phyloP scores from a whole-genome alignment of 2,888 invertebrate genomes.

The Rhagonycha lutea region DNA sequence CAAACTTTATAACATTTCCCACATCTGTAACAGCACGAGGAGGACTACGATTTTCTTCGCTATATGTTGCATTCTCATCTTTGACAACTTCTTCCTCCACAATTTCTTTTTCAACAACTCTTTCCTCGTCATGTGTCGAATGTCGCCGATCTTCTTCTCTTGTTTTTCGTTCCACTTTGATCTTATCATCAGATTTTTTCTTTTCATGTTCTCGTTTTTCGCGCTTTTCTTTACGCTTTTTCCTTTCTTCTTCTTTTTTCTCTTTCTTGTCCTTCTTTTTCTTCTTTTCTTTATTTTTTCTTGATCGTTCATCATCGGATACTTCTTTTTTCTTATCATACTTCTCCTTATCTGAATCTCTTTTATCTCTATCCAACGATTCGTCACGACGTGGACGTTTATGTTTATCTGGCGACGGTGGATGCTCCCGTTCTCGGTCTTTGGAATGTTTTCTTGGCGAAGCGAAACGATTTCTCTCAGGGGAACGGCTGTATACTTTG shows the following conservation, averaged over 20 bases:
- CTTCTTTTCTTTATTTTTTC: slow-evolving; percentile 58
- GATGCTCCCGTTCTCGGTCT: slow-evolving; percentile 34
- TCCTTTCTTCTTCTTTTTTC: slow-evolving; percentile 54
- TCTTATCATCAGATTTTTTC: slow-evolving; percentile 42
- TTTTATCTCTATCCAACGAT: slow-evolving; percentile 46
- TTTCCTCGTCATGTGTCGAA: background rate
- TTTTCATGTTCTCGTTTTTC: slow-evolving; percentile 51
- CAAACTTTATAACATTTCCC: slow-evolving; percentile 34
- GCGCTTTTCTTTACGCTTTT: slow-evolving; percentile 48
- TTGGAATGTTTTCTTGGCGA: slow-evolving; percentile 30
- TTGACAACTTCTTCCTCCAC: slow-evolving; percentile 46
- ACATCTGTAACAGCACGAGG: slow-evolving; percentile 49
- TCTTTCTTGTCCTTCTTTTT: slow-evolving; percentile 60
- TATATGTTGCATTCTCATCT: slow-evolving; percentile 61
- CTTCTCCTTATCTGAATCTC: slow-evolving; percentile 24
- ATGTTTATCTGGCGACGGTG: slow-evolving; percentile 44
- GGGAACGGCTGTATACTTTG: slow-evolving; percentile 39
- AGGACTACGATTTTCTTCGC: slow-evolving; percentile 16
- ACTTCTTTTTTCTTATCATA: slow-evolving; percentile 22
- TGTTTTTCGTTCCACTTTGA: slow-evolving; percentile 42
- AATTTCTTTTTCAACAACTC: background rate
- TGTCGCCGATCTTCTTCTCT: slow-evolving; percentile 43
- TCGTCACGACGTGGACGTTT: slow-evolving; percentile 47
- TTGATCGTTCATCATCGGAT: slow-evolving; percentile 51
- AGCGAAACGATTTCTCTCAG: slow-evolving; percentile 21